phyloP scores from a whole-genome alignment of 2,113 vertebrate genomes.

The Ptychochromis oligacanthus region DNA sequence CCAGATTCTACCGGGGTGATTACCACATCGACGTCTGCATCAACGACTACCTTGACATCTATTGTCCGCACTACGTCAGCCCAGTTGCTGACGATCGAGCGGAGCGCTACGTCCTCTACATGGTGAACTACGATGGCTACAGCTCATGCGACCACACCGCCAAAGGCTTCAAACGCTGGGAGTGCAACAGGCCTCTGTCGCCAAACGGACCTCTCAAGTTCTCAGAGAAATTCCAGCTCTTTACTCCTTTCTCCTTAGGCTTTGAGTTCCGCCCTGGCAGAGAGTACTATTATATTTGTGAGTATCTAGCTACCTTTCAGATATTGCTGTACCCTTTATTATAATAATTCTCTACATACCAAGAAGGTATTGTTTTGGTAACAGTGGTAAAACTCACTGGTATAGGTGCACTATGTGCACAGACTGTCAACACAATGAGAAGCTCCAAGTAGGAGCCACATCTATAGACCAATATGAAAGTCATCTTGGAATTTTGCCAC shows the following conservation, averaged over 20 bases:
- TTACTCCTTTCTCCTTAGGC: slow-evolving; percentile 97
- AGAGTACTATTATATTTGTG: slow-evolving; percentile 99
- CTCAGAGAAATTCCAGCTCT: slow-evolving; percentile 99
- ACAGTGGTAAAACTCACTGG: background rate
- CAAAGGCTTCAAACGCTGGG: slow-evolving; percentile 99
- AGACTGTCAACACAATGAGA: background rate
- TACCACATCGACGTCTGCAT: slow-evolving; percentile 99
- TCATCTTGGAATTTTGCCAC: slow-evolving; percentile 4
- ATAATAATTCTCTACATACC: background rate
- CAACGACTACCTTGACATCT: slow-evolving; percentile 98
- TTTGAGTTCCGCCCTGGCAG: slow-evolving; percentile 98
- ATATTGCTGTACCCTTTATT: background rate
- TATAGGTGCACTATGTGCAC: background rate
- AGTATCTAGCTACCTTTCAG: slow-evolving; percentile 77
- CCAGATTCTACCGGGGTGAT: slow-evolving; percentile 91
- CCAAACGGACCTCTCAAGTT: slow-evolving; percentile 97
- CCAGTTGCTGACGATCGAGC: slow-evolving; percentile 90
- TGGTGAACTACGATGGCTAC: slow-evolving; percentile 99
- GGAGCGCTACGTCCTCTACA: slow-evolving; percentile 96
- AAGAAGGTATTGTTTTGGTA: background rate
- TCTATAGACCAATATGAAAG: background rate
- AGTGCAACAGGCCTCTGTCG: slow-evolving; percentile 95
- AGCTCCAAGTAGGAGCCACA: background rate
- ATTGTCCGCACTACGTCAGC: slow-evolving; percentile 93
- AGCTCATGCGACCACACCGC: slow-evolving; percentile 96